Percentiles rank a stretch among this genome's conserved stretches.
Conservation (phyloP, 2,113 vertebrate species). For the Paramormyrops kingsleyae region DNA sequence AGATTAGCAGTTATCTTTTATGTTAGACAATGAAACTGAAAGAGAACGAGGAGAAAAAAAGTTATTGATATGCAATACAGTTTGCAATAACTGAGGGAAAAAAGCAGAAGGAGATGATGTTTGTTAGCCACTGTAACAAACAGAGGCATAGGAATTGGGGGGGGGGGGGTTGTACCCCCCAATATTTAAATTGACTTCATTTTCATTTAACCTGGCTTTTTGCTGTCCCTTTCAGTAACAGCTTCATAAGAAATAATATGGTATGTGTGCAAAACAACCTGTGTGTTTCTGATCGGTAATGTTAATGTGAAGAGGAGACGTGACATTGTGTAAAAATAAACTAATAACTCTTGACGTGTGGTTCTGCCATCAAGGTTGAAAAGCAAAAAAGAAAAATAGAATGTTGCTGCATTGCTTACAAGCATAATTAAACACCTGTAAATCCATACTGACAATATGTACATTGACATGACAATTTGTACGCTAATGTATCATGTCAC, state of each 20-base stretch:
- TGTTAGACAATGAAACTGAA: neutral
- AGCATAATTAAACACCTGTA: neutral
- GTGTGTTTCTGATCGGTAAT: neutral
- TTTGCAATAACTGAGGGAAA: neutral
- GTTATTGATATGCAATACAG: neutral
- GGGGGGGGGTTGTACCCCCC: neutral
- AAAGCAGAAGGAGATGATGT: neutral
- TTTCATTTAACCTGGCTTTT: neutral
- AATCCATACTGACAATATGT: neutral
- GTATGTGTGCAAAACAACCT: neutral
- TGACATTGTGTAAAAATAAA: neutral
- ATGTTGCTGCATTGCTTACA: neutral
- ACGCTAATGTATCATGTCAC: neutral
- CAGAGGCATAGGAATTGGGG: neutral
- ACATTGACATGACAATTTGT: neutral
- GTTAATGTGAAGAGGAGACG: neutral
- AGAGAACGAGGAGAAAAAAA: neutral
- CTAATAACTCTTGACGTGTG: neutral
- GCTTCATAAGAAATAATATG: neutral
- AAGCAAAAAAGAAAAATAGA: neutral
- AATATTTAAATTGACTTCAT: neutral
- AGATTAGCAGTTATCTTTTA: neutral
- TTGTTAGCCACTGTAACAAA: neutral
- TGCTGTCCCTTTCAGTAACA: neutral
- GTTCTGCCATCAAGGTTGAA: neutral